Percentiles rank a stretch among this genome's conserved stretches.
Conservation (phyloP, 2,888 invertebrate genomes). For the Marasmarcha lunaedactyla region DNA sequence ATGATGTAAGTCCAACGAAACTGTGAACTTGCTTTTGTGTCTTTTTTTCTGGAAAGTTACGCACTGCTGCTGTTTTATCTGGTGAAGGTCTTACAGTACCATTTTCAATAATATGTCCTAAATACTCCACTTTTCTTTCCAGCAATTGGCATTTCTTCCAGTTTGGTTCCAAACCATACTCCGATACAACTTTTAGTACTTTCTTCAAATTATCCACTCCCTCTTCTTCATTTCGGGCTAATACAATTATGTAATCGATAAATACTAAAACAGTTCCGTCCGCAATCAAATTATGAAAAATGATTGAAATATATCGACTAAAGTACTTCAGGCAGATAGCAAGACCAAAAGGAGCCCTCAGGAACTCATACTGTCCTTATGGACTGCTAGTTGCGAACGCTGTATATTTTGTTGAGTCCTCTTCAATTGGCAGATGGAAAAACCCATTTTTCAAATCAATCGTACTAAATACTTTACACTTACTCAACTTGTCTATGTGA, state of each 20-base stretch:
- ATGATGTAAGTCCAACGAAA: slow-evolving; percentile 16
- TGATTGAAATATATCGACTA: slow-evolving; percentile 15
- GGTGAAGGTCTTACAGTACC: slow-evolving; percentile 12
- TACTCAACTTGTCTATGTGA: slow-evolving; percentile 6
- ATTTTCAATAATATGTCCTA: slow-evolving; percentile 13
- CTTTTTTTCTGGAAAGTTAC: slow-evolving; percentile 14
- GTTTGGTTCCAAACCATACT: slow-evolving; percentile 7
- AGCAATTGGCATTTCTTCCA: slow-evolving; percentile 6
- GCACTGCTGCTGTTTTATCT: slow-evolving; percentile 15
- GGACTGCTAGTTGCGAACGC: slow-evolving; percentile 12
- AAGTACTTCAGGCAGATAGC: too few relatives aligned
- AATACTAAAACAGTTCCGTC: slow-evolving; percentile 14
- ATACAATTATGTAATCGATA: slow-evolving; percentile 16
- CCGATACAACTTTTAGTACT: slow-evolving; percentile 7
- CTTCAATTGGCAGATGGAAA: slow-evolving; percentile 6
- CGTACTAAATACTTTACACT: slow-evolving; percentile 4
- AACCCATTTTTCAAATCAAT: slow-evolving; percentile 11
- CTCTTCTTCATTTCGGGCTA: slow-evolving; percentile 8
- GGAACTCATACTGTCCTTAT: slow-evolving; percentile 13
- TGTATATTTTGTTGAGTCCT: slow-evolving; percentile 10
- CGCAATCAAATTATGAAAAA: slow-evolving; percentile 15
- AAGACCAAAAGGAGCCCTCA: slow-evolving; percentile 17
- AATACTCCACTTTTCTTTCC: slow-evolving; percentile 11
- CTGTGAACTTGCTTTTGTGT: slow-evolving; percentile 15
- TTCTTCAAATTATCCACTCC: slow-evolving; percentile 8